Evolutionary conservation across 2,888 invertebrate species (phyloP).

Genomic region (Lamellibrachia columna): DNA sequence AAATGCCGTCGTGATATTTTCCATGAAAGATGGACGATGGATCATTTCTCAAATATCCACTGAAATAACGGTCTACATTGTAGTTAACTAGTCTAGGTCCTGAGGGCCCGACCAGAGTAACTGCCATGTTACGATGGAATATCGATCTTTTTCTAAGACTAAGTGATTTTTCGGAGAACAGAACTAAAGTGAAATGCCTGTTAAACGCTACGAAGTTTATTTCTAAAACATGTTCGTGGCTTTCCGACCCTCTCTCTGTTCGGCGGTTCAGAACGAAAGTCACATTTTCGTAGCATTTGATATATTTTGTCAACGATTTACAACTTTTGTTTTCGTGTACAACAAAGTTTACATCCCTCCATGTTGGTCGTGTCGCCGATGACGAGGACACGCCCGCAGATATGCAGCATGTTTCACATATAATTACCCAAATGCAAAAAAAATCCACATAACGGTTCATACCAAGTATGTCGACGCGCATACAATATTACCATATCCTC

Average conservation of each 20-base stretch:
- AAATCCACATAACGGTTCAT: neutral
- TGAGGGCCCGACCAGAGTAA: neutral
- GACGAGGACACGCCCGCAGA: neutral
- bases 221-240: constrained; percentile 2
- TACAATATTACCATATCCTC: constrained; percentile 10
- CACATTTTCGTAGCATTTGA: neutral
- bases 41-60: neutral
- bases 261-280: neutral
- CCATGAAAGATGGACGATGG: constrained; percentile 4
- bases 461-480: neutral
- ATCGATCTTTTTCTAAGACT: neutral
- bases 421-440: neutral
- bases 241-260: neutral
- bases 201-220: neutral
- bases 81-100: neutral
- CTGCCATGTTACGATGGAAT: neutral
- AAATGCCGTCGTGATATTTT: neutral
- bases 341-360: neutral
- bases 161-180: neutral
- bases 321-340: neutral
- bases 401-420: neutral
- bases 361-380: neutral
- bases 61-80: neutral
- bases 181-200: neutral
- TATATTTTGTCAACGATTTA: constrained; percentile 1